Evolutionary conservation across 2,797 vertebrate species (phyloP), one percentile per base, ranked within the genome.

Genomic region (Morus bassanus): DNA sequence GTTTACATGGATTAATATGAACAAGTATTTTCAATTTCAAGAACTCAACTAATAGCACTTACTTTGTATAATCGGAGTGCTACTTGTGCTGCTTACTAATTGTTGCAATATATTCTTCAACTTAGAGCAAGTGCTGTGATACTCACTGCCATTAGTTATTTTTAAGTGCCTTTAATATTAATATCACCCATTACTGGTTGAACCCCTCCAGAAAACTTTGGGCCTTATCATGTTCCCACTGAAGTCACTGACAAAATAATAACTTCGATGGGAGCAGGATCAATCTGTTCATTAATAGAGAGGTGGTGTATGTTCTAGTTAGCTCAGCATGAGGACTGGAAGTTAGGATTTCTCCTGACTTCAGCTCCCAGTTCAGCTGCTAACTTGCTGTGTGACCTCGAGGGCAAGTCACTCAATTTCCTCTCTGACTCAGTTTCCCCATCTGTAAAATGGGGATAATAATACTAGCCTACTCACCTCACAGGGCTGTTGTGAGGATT

Each of bases 381-480:
- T 77, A 72, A 83, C 59, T 85, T 73, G 70, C 85, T 83, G 51
- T 59, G 70, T 85, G 86, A 89, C 39, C 54, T 31, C 4, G 10
- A 54, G 83, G 28, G 70, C 74, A 60, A 94, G 25, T 74, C 63
- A 41, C 43, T 83, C 6, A 7, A 28, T 46, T 37, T 90, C 70
- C 79, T 82, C 48, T 18, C 30, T 94, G 91, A 93, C 93, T 93
- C 95, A 96, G 95, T 96, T 96, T 94, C 87, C 95, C 83, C 95
- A 97, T 91, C 83, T 97, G 95, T 96, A 96, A 96, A 95, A 96
- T 95, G 93, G 91, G 90, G 95, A 89, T 85, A 92, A 95, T 96
- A 95, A 94, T 93, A 93, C 89, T 94, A 93, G 79, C 91, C 89
- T 80, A 25, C 80, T 76, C 70, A 69, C 93, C 93, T 95, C 95